These are phyloP conservation scores for Pentalonia nigronervosa DNA, from an alignment of 1,140 invertebrate species.

Conservation along the genomic window DNA sequence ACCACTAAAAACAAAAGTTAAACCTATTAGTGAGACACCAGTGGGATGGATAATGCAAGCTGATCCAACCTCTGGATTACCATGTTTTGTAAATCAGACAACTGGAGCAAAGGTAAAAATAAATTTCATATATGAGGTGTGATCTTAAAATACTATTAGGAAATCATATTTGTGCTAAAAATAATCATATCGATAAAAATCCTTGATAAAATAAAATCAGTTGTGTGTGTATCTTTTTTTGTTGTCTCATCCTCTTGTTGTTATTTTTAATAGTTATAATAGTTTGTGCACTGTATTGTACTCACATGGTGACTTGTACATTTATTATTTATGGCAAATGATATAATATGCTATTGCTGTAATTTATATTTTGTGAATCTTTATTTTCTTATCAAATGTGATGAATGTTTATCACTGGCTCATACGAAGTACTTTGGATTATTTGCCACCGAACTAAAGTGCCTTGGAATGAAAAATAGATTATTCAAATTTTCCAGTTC, in stretches of 20 bases:
- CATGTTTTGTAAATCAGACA: conserved; percentile 63
- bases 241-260: not conserved
- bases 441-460: too few species aligned
- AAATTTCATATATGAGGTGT: not conserved
- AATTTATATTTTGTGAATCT: not conserved
- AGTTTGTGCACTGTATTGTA: not conserved
- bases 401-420: not conserved
- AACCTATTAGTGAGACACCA: conserved; percentile 60
- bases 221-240: too few species aligned
- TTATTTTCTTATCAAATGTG: not conserved
- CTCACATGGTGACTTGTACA: not conserved
- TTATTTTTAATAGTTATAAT: not conserved
- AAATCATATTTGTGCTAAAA: too few species aligned
- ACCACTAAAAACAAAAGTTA: conserved; percentile 39
- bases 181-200: not conserved
- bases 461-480: not conserved
- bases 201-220: not conserved
- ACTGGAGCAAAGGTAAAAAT: conserved; percentile 63
- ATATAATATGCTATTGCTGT: not conserved
- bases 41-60: conserved; percentile 63
- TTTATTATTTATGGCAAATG: not conserved
- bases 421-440: not conserved
- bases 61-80: conserved; percentile 62
- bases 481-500: not conserved
- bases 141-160: not conserved